These are phyloP conservation scores for Hydropsyche betteni DNA, from an alignment of 2,888 invertebrate genomes.

Conservation along the genomic window DNA sequence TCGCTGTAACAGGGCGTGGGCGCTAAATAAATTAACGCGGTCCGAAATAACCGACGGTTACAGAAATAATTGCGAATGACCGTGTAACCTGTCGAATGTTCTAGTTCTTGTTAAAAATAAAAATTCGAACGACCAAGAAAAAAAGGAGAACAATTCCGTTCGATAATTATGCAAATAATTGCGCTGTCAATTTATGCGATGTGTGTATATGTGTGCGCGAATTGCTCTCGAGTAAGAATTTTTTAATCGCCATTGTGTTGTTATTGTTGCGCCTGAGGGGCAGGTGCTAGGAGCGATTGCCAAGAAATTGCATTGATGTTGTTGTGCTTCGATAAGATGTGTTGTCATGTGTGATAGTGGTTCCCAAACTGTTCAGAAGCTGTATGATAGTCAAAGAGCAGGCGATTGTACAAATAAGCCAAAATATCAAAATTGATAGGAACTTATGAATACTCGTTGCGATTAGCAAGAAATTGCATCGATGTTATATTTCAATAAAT, in stretches of 20 bases:
- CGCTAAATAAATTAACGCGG: constrained; percentile 29
- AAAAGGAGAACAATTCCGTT: neutral
- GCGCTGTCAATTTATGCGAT: constrained; percentile 6
- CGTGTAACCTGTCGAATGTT: constrained; percentile 22
- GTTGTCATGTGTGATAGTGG: too few species aligned
- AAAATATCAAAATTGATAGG: too few species aligned
- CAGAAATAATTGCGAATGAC: constrained; percentile 28
- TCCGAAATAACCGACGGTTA: constrained; percentile 26
- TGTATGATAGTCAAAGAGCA: too few species aligned
- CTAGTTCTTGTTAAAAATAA: constrained; percentile 17
- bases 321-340: too few species aligned
- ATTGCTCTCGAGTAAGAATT: neutral
- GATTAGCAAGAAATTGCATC: too few species aligned
- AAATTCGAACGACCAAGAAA: neutral
- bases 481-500: too few species aligned
- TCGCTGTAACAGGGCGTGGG: constrained; percentile 18
- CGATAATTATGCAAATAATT: constrained; percentile 28
- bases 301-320: neutral
- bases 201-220: neutral
- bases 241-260: constrained; percentile 21
- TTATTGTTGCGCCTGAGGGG: neutral
- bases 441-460: too few species aligned
- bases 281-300: constrained; percentile 3
- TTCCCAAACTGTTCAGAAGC: too few species aligned
- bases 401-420: too few species aligned